A percentile compares a stretch with the other conserved stretches of the same genome.
Conservation (phyloP, 2,113 vertebrate genomes). For the Tachycineta bicolor region DNA sequence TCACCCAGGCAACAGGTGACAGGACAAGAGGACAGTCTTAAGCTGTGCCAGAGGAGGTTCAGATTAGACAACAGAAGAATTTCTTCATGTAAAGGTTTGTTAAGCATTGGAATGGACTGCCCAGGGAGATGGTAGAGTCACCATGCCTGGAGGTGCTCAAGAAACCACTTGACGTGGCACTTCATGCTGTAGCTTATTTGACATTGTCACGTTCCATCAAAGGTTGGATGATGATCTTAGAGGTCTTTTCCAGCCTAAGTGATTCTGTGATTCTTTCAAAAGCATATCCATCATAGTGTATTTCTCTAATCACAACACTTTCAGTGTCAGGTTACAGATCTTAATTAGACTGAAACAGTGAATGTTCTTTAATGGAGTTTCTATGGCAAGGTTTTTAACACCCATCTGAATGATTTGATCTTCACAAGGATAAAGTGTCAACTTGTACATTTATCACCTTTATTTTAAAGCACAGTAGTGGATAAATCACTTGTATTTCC, state of each 20-base stretch:
- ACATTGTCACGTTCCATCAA: background rate
- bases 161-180: background rate
- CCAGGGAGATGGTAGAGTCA: background rate
- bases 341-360: background rate
- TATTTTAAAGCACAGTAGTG: constrained; percentile 22
- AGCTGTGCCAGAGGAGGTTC: background rate
- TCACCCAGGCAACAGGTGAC: background rate
- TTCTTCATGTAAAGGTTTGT: background rate
- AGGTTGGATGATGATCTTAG: background rate
- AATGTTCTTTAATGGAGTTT: constrained; percentile 12
- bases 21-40: background rate
- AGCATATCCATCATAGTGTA: background rate
- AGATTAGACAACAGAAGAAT: background rate
- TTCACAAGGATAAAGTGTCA: constrained; percentile 4
- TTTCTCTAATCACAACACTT: background rate
- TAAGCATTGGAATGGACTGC: background rate
- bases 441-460: constrained; percentile 38
- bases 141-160: background rate
- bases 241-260: background rate
- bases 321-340: background rate
- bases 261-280: background rate
- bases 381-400: constrained; percentile 20
- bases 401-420: constrained; percentile 1
- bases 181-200: background rate
- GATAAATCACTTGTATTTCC: constrained; percentile 35